These are phyloP conservation scores for Lethenteron reissneri DNA, from an alignment of 2,113 vertebrate species.

Conservation along the genomic window DNA sequence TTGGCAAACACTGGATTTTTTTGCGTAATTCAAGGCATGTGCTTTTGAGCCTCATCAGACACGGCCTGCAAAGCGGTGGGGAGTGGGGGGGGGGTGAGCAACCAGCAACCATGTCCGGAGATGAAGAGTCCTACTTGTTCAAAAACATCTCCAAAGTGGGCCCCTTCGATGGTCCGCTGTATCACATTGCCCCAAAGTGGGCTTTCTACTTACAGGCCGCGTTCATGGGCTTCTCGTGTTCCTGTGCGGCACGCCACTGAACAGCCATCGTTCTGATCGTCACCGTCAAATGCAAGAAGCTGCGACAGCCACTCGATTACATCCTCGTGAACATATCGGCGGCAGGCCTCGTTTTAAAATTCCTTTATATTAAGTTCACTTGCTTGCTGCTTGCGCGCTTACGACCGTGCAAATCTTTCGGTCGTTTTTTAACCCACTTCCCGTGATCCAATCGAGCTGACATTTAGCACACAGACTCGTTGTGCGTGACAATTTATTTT, in stretches of 20 bases:
- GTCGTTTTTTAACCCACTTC: no score
- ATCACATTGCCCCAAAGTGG: slow-evolving; percentile 40
- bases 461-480: no score
- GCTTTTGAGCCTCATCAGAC: no score
- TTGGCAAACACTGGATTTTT: no score
- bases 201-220: slow-evolving; percentile 34
- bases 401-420: no score
- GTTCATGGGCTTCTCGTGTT: slow-evolving; percentile 45
- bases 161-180: slow-evolving; percentile 47
- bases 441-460: no score
- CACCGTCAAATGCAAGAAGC: slow-evolving; percentile 37
- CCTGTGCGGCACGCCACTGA: slow-evolving; percentile 28
- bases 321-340: slow-evolving; percentile 42
- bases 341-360: slow-evolving; percentile 22
- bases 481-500: no score
- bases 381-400: no score
- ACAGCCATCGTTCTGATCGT: slow-evolving; percentile 30
- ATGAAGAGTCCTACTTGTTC: slow-evolving; percentile 41
- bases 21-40: no score
- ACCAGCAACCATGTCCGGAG: slow-evolving; percentile 18
- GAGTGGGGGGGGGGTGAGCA: no score
- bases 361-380: no score
- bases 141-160: slow-evolving; percentile 27
- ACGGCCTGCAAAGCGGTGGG: no score
- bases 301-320: slow-evolving; percentile 44